These are phyloP conservation scores for Hydraecia micacea DNA, from an alignment of 2,888 invertebrate genomes.

Conservation along the genomic window DNA sequence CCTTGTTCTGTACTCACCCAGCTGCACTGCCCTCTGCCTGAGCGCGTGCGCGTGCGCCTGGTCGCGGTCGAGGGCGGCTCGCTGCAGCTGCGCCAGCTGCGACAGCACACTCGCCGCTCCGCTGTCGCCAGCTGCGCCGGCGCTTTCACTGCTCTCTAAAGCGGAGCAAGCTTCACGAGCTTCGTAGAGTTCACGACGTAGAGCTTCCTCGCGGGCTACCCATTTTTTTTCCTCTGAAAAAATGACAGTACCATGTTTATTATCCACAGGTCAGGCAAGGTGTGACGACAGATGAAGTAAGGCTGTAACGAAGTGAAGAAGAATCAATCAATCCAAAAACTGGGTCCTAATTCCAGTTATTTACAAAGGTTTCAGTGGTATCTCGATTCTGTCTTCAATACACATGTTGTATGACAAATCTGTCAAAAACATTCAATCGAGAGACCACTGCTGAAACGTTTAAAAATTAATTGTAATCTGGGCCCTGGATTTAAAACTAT, in stretches of 20 bases:
- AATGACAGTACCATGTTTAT: neutral
- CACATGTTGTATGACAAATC: too few relatives aligned
- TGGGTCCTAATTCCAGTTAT: neutral
- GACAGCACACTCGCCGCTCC: constrained; percentile 70
- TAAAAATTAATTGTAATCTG: neutral
- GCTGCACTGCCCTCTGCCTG: constrained; percentile 34
- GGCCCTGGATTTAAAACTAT: neutral
- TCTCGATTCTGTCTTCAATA: neutral
- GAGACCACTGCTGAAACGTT: neutral
- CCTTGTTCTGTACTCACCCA: neutral
- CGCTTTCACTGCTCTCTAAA: constrained; percentile 50
- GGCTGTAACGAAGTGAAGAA: too few relatives aligned
- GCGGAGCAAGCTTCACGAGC: constrained; percentile 75
- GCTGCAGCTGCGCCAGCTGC: constrained; percentile 81
- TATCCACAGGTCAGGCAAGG: too few relatives aligned
- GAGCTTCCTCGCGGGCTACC: constrained; percentile 79
- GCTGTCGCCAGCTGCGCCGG: constrained; percentile 11
- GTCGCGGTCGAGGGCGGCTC: constrained; percentile 79
- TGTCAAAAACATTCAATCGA: neutral
- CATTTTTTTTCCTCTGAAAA: constrained; percentile 84
- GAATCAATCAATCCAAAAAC: too few relatives aligned
- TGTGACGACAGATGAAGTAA: neutral
- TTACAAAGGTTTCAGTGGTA: neutral
- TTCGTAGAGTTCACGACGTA: constrained; percentile 79
- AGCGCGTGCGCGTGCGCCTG: constrained; percentile 70